Evolutionary conservation across 2,113 vertebrate species (phyloP), one percentile per base, ranked within the genome.

Genomic region (Nansenia antarctica): DNA sequence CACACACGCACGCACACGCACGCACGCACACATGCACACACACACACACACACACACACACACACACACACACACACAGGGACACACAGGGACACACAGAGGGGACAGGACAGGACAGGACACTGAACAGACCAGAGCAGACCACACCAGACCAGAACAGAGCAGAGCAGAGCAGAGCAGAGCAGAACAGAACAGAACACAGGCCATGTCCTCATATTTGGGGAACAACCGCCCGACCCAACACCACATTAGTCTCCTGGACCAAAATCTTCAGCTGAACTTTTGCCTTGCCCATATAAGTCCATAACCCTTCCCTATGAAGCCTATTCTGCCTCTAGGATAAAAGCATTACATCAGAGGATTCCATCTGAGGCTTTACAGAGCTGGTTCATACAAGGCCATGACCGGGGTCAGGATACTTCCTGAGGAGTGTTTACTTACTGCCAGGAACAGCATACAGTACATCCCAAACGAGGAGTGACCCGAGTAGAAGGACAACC

Each of bases 401-500:
- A 14, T 1, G 11, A n/a, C n/a, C n/a, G n/a, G n/a, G n/a, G n/a
- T n/a, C n/a, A n/a, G n/a, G n/a, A n/a, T n/a, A n/a, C n/a, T n/a
- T n/a, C n/a, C n/a, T 49, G 18, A 20, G 45, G n/a, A 49, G 15
- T n/a, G n/a, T 49, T 49, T 20, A 92, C 95, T 96, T 80, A 99
- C 98, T 68, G 93, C 95, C 22, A 99, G 85, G 87, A 99, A 99
- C 67, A 97, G 82, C 97, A 98, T 97, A 87, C 95, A 97, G 89
- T 99, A 99, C 97, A 99, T 99, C 59, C 94, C 95, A 4, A 98
- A 99, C 47, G 98, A 99, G 0, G 98, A 96, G 81, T 99, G 97
- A 1, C 97, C 96, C 0, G 98, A 99, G 70, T 99, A 99, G 89
- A 99, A 99, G 3, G 97, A 99, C 55, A 98, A 73, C 67, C 97